A percentile compares a stretch with the other conserved stretches of the same genome.
Conservation (phyloP, 2,113 vertebrate species). For the Acrocephalus arundinaceus region DNA sequence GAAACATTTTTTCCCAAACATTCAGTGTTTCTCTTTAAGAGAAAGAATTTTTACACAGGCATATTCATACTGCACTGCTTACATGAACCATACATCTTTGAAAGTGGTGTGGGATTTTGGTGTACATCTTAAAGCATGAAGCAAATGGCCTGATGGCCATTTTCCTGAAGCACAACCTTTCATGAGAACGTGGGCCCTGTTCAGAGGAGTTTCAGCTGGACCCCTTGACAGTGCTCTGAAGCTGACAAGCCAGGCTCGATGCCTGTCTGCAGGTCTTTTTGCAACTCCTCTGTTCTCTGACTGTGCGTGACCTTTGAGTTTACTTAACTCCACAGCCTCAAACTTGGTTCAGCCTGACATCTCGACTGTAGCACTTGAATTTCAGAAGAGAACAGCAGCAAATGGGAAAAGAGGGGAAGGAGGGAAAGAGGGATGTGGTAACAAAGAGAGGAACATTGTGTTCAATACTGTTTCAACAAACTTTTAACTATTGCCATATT, state of each 20-base stretch:
- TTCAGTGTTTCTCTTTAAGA: background rate
- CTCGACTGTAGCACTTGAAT: background rate
- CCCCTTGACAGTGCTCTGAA: background rate
- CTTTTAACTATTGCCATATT: background rate
- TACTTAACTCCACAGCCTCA: background rate
- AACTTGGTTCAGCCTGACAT: background rate
- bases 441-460: background rate
- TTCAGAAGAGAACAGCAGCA: background rate
- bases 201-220: background rate
- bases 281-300: background rate
- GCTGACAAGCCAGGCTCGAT: background rate
- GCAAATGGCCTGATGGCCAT: background rate
- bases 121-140: background rate
- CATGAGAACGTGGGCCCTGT: background rate
- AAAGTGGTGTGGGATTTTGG: background rate
- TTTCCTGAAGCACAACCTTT: background rate
- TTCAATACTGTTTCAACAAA: background rate
- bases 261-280: background rate
- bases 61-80: background rate
- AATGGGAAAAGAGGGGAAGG: background rate
- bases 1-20: background rate
- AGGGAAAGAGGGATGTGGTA: background rate
- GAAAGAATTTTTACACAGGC: background rate
- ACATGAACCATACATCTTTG: background rate
- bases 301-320: background rate